Percentiles rank a stretch among this genome's conserved stretches.
phyloP scores from a whole-genome alignment of 2,113 vertebrate species.

The Psilopsiagon aurifrons region DNA sequence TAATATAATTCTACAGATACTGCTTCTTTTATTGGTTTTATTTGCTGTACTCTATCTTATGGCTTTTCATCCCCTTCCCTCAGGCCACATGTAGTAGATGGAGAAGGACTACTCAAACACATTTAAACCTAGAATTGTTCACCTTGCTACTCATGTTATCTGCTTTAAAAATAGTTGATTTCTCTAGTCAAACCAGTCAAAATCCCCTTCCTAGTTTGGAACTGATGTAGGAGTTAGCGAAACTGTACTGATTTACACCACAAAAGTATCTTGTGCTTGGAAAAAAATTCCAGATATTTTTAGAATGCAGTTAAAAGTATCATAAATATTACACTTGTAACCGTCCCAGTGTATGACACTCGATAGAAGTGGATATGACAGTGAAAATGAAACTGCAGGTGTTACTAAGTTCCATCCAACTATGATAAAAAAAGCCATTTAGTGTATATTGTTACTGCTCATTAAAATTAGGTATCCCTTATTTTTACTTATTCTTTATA shows the following conservation, averaged over 20 bases:
- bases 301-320: background rate
- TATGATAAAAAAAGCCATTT: background rate
- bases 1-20: background rate
- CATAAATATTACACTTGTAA: background rate
- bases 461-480: background rate
- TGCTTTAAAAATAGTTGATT: background rate
- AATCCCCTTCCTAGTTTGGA: background rate
- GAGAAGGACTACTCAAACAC: background rate
- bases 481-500: background rate
- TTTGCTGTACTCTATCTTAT: background rate
- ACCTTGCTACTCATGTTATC: background rate
- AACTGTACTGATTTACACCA: background rate
- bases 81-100: constrained; percentile 19
- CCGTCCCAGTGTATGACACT: background rate
- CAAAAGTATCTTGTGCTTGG: background rate
- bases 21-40: constrained; percentile 49
- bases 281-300: background rate
- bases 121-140: constrained; percentile 6
- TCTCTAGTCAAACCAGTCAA: background rate
- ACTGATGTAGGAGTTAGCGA: background rate
- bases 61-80: constrained; percentile 44
- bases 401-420: background rate
- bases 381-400: constrained; percentile 38
- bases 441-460: background rate
- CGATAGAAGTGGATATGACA: background rate